A percentile compares a stretch with the other conserved stretches of the same genome.
Evolutionary conservation across 1,140 invertebrate species (phyloP).

Genomic region (Drosophila ananassae): DNA sequence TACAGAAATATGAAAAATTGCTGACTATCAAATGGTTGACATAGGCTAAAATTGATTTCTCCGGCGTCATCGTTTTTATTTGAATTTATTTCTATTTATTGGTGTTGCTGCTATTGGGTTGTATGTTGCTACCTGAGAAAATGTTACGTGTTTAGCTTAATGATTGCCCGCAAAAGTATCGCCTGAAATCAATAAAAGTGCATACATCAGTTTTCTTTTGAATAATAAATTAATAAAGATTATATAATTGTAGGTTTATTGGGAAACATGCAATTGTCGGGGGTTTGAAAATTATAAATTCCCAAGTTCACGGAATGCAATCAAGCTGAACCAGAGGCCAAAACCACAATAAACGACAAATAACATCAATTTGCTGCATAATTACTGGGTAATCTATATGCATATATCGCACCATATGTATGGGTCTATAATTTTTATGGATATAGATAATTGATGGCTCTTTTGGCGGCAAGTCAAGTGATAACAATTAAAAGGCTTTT

Average conservation of each 20-base stretch:
- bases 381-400: slow-evolving; percentile 48
- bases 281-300: not conserved
- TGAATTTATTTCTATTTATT: slow-evolving; percentile 28
- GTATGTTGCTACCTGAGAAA: slow-evolving; percentile 66
- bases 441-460: slow-evolving; percentile 38
- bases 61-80: slow-evolving; percentile 73
- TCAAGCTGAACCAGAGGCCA: slow-evolving; percentile 40
- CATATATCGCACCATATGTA: slow-evolving; percentile 3
- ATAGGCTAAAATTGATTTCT: slow-evolving; percentile 81
- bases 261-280: slow-evolving; percentile 18
- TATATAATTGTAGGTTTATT: slow-evolving; percentile 22
- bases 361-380: slow-evolving; percentile 44
- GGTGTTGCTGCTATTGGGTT: slow-evolving; percentile 25
- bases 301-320: slow-evolving; percentile 22
- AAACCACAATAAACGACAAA: slow-evolving; percentile 15
- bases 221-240: slow-evolving; percentile 9
- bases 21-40: slow-evolving; percentile 82
- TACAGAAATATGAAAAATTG: slow-evolving; percentile 83
- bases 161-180: slow-evolving; percentile 69
- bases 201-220: slow-evolving; percentile 27
- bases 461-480: slow-evolving; percentile 43
- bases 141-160: slow-evolving; percentile 72
- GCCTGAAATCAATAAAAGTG: slow-evolving; percentile 67
- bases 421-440: not conserved
- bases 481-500: slow-evolving; percentile 50